phyloP scores from a whole-genome alignment of 2,113 vertebrate species.

The Notarius quadriscutis region DNA sequence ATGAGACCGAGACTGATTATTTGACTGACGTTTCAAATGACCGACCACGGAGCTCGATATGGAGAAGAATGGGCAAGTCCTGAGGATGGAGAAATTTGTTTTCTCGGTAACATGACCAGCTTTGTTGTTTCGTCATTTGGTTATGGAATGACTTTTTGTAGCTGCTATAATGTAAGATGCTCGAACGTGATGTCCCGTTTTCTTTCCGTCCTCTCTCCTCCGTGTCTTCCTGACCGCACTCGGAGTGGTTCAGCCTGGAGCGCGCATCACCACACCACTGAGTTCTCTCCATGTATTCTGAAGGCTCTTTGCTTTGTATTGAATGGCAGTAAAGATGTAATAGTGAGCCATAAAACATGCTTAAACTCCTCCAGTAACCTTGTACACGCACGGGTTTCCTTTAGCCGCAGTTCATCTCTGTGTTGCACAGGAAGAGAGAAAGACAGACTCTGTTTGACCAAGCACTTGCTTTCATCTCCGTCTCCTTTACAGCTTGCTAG shows the following conservation, averaged over 20 bases:
- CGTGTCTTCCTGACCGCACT: neutral
- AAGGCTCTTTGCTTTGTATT: conserved; percentile 11
- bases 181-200: neutral
- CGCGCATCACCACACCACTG: neutral
- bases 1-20: neutral
- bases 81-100: neutral
- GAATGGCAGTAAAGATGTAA: conserved; percentile 36
- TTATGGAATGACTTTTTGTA: neutral
- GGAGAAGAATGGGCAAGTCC: neutral
- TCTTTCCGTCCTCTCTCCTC: neutral
- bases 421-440: neutral
- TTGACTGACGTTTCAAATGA: neutral
- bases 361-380: conserved; percentile 9
- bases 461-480: neutral
- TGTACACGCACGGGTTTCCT: neutral
- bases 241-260: neutral
- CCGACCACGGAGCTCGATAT: neutral
- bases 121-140: neutral
- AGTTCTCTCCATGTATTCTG: conserved; percentile 6
- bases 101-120: neutral
- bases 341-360: conserved; percentile 30
- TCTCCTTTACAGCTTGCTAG: neutral
- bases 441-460: neutral
- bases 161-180: neutral
- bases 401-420: neutral